These are phyloP conservation scores for Limnephilus marmoratus DNA, from an alignment of 2,888 invertebrate genomes.

Conservation along the genomic window DNA sequence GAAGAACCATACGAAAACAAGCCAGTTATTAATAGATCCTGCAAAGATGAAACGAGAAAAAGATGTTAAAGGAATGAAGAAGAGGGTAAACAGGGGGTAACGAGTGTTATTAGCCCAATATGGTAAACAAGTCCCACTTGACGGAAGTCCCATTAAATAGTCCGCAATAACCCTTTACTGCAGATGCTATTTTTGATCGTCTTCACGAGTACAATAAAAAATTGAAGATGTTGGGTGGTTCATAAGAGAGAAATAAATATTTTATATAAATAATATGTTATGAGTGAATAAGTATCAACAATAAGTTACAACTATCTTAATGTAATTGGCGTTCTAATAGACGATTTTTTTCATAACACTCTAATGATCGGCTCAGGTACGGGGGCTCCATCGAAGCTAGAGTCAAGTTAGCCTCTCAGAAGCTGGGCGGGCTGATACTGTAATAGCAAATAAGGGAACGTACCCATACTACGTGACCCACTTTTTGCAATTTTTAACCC, in stretches of 20 bases:
- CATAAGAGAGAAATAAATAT: background rate
- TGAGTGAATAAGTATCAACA: background rate
- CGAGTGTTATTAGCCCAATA: background rate
- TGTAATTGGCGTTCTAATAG: background rate
- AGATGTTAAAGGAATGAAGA: background rate
- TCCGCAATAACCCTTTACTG: conserved; percentile 64
- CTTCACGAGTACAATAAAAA: conserved; percentile 50
- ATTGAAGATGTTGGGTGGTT: conserved; percentile 45
- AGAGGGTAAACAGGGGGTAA: background rate
- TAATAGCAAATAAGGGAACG: no score
- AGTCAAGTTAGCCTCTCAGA: no score
- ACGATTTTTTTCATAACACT: no score
- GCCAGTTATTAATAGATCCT: background rate
- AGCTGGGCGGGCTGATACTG: no score
- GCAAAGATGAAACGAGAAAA: background rate
- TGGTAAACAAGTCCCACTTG: background rate
- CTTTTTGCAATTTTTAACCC: no score
- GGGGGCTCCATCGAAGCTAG: no score
- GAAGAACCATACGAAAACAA: no score
- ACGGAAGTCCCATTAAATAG: conserved; percentile 58
- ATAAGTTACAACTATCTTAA: background rate
- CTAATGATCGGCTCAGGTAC: no score
- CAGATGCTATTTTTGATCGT: conserved; percentile 59
- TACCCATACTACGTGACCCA: no score
- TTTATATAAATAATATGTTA: no score